These are phyloP conservation scores for Hyposmocoma kahamanoa DNA, from an alignment of 1,140 invertebrate genomes.

Conservation along the genomic window DNA sequence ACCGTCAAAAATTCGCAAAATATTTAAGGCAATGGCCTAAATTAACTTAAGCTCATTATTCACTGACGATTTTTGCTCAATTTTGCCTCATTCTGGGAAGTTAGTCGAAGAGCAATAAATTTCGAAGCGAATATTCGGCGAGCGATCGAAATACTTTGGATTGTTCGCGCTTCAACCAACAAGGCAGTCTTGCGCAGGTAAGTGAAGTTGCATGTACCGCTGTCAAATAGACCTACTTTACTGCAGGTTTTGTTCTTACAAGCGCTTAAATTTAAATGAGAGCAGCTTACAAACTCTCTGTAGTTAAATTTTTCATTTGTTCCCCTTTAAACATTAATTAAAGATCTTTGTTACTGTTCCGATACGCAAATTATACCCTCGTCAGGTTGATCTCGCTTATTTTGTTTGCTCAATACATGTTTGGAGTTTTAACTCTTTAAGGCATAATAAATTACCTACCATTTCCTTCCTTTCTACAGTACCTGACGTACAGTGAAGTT, in stretches of 20 bases:
- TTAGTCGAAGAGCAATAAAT: slow-evolving; percentile 37
- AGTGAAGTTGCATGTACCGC: slow-evolving; percentile 55
- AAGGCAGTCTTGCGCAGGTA: slow-evolving; percentile 41
- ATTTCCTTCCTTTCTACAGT: no score
- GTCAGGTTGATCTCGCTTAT: no score
- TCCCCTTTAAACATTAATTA: not conserved
- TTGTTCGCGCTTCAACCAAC: slow-evolving; percentile 16
- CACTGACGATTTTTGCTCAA: no score
- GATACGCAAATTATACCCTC: no score
- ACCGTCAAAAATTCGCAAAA: no score
- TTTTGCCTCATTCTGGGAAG: slow-evolving; percentile 30
- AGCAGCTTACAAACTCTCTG: slow-evolving; percentile 6
- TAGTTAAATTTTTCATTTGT: not conserved
- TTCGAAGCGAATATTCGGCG: slow-evolving; percentile 36
- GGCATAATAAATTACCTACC: no score
- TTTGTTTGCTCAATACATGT: no score
- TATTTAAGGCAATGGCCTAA: no score
- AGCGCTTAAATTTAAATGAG: slow-evolving; percentile 25
- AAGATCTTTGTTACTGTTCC: not conserved
- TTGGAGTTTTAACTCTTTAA: no score
- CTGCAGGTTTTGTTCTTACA: slow-evolving; percentile 37
- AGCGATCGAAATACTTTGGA: slow-evolving; percentile 30
- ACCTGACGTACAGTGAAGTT: no score
- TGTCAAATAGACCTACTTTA: slow-evolving; percentile 51
- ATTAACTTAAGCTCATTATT: no score